These are phyloP conservation scores for Caenorhabditis remanei DNA, from an alignment of 1,140 invertebrate species.

Conservation along the genomic window DNA sequence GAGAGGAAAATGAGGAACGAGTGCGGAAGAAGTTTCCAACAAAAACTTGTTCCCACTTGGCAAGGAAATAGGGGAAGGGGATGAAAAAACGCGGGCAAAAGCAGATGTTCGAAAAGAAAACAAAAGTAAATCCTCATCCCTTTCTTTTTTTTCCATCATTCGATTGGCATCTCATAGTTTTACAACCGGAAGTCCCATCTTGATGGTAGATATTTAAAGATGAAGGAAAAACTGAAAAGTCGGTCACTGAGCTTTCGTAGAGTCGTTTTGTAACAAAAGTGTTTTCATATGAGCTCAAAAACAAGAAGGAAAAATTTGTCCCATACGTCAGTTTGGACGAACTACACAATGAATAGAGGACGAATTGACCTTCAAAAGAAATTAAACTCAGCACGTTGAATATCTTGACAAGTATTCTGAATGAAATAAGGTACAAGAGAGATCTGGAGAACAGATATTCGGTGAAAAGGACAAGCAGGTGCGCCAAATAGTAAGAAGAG, in stretches of 20 bases:
- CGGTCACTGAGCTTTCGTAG: neutral
- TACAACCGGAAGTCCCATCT: conserved; percentile 34
- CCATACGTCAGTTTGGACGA: too few species aligned
- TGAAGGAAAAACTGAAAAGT: neutral
- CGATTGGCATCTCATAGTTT: conserved; percentile 45
- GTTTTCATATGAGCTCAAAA: too few species aligned
- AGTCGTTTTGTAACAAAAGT: too few species aligned
- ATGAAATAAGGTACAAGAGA: neutral
- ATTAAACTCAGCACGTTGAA: too few species aligned
- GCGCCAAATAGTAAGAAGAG: conserved; percentile 21
- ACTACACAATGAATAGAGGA: too few species aligned
- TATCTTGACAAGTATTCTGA: neutral
- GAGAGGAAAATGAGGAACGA: conserved; percentile 23
- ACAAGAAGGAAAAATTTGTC: too few species aligned
- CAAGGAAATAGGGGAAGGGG: neutral
- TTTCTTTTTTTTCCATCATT: neutral
- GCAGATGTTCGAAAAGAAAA: conserved; percentile 55
- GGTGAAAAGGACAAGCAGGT: conserved; percentile 50
- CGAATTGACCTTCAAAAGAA: too few species aligned
- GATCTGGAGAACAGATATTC: neutral
- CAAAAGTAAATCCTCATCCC: conserved; percentile 30
- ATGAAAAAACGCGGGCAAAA: conserved; percentile 18
- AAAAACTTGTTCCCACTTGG: conserved; percentile 52
- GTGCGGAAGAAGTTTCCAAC: conserved; percentile 22
- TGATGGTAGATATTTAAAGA: conserved; percentile 1